Evolutionary conservation across 2,888 invertebrate genomes (phyloP).

Genomic region (Drosophila rubida): DNA sequence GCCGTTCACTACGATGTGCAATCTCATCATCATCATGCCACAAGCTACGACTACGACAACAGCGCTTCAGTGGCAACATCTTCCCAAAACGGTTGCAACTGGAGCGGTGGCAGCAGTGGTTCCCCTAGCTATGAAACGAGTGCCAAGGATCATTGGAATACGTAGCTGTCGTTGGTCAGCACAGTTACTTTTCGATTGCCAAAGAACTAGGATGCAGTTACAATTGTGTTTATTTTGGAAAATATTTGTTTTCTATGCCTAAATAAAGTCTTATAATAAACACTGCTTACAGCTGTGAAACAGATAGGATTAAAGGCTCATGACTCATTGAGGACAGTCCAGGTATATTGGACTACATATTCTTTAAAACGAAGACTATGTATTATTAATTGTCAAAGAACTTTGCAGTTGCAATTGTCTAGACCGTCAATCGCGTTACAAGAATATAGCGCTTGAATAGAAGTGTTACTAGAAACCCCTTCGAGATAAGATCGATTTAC

Average conservation of each 20-base stretch:
- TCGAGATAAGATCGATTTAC: not conserved
- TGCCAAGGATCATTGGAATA: constrained; percentile 69
- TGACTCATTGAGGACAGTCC: no score
- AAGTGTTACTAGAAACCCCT: not conserved
- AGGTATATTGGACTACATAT: no score
- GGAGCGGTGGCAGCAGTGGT: constrained; percentile 73
- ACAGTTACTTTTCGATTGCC: constrained; percentile 36
- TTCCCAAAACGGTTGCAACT: constrained; percentile 66
- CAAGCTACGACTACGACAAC: constrained; percentile 49
- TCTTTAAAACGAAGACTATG: no score
- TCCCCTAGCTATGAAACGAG: constrained; percentile 62
- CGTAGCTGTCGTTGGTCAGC: constrained; percentile 39
- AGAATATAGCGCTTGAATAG: no score
- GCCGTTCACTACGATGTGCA: constrained; percentile 41
- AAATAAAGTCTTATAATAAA: not conserved
- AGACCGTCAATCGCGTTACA: no score
- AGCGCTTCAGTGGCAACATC: constrained; percentile 46
- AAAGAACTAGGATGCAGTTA: constrained; percentile 38
- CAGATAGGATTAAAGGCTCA: not conserved
- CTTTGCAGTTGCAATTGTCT: no score
- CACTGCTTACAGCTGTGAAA: not conserved
- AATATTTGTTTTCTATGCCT: not conserved
- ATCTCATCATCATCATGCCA: constrained; percentile 33
- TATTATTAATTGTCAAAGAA: no score
- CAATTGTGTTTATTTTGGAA: constrained; percentile 12